Conservation (phyloP, 2,888 invertebrate genomes). For the Morpho deidamia region DNA sequence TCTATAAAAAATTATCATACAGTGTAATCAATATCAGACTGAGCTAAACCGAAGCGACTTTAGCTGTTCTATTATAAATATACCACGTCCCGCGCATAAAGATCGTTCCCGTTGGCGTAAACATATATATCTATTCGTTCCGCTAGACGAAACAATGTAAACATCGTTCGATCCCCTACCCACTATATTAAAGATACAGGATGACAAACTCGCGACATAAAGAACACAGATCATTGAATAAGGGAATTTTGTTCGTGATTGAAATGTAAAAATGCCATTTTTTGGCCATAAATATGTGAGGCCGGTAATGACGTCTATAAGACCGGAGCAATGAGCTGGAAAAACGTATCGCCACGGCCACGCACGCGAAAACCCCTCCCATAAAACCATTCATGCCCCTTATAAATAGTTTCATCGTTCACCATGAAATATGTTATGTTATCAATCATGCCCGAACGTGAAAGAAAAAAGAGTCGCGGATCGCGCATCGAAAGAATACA, state of each 20-base stretch:
- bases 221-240: conserved; percentile 21
- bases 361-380: conserved; percentile 40
- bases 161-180: conserved; percentile 3
- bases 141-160: conserved; percentile 5
- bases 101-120: not conserved
- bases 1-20: too few relatives aligned
- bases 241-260: conserved; percentile 38
- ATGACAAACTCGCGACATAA: conserved; percentile 22
- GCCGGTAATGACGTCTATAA: conserved; percentile 67
- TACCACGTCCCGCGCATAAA: too few relatives aligned
- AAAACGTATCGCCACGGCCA: conserved; percentile 52
- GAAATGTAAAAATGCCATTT: conserved; percentile 58
- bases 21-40: too few relatives aligned
- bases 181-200: conserved; percentile 7
- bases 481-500: conserved; percentile 33
- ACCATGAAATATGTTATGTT: conserved; percentile 50
- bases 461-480: conserved; percentile 36
- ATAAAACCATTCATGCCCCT: conserved; percentile 25
- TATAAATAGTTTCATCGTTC: conserved; percentile 41
- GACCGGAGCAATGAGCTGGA: conserved; percentile 64
- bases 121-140: conserved; percentile 5
- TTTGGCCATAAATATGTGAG: conserved; percentile 55
- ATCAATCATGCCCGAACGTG: conserved; percentile 46
- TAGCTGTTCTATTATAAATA: too few relatives aligned
- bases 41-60: too few relatives aligned